A percentile compares a stretch with the other conserved stretches of the same genome.
phyloP scores from a whole-genome alignment of 37 sponge, comb jelly and placozoan genomes.

The Dysidea cf. avara region DNA sequence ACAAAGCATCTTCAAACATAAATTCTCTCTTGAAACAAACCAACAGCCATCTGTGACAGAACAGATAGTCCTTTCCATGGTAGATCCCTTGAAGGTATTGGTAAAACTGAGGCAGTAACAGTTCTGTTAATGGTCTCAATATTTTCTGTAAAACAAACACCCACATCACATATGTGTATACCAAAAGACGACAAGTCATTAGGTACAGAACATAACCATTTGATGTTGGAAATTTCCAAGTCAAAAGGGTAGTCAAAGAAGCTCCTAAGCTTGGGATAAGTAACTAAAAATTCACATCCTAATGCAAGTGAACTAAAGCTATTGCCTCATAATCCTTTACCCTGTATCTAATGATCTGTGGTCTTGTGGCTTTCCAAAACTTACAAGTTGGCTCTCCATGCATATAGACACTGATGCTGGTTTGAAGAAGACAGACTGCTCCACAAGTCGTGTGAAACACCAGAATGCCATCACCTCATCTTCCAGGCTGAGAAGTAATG shows the following conservation, averaged over 20 bases:
- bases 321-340: too few relatives aligned
- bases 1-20: slow-evolving; percentile 37
- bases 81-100: slow-evolving; percentile 27
- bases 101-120: slow-evolving; percentile 64
- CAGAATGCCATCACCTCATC: slow-evolving; percentile 71
- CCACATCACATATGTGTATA: too few relatives aligned
- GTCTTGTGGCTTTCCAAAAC: too few relatives aligned
- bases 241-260: too few relatives aligned
- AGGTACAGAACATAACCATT: too few relatives aligned
- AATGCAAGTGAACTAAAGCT: too few relatives aligned
- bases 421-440: slow-evolving; percentile 38
- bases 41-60: slow-evolving; percentile 86
- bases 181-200: too few relatives aligned
- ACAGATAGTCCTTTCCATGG: slow-evolving; percentile 55
- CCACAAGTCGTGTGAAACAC: slow-evolving; percentile 67
- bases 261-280: too few relatives aligned
- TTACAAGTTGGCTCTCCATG: slow-evolving; percentile 61
- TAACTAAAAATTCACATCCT: too few relatives aligned
- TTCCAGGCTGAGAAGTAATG: slow-evolving; percentile 56
- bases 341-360: too few relatives aligned
- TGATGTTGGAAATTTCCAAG: too few relatives aligned
- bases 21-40: slow-evolving; percentile 86
- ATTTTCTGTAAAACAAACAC: slow-evolving; percentile 31
- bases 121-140: slow-evolving; percentile 39
- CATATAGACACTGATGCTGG: slow-evolving; percentile 18